A percentile compares a stretch with the other conserved stretches of the same genome.
Evolutionary conservation across 2,797 vertebrate species (phyloP).

Genomic region (Diceros bicornis): DNA sequence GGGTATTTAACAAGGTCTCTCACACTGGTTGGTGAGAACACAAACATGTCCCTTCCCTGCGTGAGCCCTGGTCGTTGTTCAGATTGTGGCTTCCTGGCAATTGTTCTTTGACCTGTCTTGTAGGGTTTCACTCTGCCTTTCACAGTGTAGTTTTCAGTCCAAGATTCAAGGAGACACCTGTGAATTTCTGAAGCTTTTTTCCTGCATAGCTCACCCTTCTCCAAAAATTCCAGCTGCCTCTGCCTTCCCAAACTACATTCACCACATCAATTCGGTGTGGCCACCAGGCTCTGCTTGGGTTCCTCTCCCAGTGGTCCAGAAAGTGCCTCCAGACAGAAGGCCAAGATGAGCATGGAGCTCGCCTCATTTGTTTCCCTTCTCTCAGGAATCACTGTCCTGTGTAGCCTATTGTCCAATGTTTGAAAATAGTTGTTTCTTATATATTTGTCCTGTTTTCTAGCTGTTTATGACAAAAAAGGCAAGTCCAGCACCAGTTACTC

Average conservation of each 20-base stretch:
- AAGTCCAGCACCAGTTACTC: no score
- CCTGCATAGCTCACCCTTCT: not conserved
- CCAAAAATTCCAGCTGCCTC: not conserved
- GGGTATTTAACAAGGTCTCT: no score
- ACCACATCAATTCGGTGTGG: no score
- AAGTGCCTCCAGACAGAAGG: not conserved
- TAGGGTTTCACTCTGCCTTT: not conserved
- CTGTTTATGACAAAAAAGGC: not conserved
- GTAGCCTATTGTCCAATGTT: not conserved
- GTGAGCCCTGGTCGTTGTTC: not conserved
- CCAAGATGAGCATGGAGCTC: accelerated
- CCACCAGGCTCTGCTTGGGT: not conserved
- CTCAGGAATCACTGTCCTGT: not conserved
- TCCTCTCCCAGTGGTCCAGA: not conserved
- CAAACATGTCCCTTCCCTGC: no score
- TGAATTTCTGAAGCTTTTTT: not conserved
- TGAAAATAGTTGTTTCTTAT: not conserved
- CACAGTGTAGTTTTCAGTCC: not conserved
- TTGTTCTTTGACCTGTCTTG: not conserved
- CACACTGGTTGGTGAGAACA: not conserved
- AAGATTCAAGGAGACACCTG: not conserved
- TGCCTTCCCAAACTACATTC: not conserved
- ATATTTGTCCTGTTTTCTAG: not conserved
- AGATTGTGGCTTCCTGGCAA: not conserved
- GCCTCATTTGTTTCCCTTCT: no score